These are phyloP conservation scores for Heliconius aoede DNA, from an alignment of 2,888 invertebrate genomes.

Conservation along the genomic window DNA sequence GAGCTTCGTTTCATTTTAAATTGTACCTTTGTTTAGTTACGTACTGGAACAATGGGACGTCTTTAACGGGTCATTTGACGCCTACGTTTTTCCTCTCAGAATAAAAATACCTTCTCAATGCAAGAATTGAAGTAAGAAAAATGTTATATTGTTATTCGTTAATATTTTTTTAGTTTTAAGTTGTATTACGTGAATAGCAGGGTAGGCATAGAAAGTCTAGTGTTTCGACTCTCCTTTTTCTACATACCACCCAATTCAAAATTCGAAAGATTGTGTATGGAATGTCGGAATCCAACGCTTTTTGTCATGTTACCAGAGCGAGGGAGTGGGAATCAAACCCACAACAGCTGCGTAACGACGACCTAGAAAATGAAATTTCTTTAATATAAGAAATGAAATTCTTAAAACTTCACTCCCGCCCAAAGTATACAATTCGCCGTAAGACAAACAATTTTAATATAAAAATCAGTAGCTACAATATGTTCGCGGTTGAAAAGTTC, in stretches of 20 bases:
- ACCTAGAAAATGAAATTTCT: neutral
- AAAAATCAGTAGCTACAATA: neutral
- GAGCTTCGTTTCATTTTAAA: neutral
- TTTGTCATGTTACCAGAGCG: too few relatives aligned
- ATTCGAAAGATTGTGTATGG: too few relatives aligned
- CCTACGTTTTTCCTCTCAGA: slow-evolving; percentile 32
- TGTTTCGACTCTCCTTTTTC: neutral
- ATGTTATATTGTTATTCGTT: neutral
- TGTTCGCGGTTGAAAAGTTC: neutral
- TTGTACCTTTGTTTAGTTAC: slow-evolving; percentile 26
- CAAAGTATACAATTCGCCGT: neutral
- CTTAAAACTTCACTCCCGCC: neutral
- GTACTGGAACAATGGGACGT: slow-evolving; percentile 39
- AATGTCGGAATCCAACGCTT: too few relatives aligned
- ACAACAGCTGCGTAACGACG: neutral
- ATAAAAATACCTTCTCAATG: slow-evolving; percentile 14
- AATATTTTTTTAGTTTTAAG: neutral
- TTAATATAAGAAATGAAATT: neutral
- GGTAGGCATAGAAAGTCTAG: neutral
- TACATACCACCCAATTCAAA: neutral
- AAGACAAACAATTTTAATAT: slow-evolving; percentile 23
- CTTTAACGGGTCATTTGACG: slow-evolving; percentile 42
- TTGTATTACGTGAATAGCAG: neutral
- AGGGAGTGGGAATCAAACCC: neutral
- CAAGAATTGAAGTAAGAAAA: neutral